Conservation (phyloP, 2,888 invertebrate species). For the Andricus curvator region DNA sequence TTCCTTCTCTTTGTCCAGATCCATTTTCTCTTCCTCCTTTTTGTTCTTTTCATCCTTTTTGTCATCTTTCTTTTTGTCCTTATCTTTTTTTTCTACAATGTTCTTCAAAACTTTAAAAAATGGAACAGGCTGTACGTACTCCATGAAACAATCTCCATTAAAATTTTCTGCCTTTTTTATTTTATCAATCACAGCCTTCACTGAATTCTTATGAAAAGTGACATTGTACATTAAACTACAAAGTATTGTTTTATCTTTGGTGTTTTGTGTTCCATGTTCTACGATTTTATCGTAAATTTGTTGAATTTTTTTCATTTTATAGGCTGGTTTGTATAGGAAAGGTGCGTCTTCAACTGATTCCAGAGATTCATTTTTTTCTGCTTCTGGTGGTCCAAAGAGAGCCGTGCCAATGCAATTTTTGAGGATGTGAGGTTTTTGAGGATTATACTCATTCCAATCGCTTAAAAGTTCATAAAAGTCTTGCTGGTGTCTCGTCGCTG, state of each 20-base stretch:
- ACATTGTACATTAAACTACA: constrained; percentile 57
- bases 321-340: constrained; percentile 41
- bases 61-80: constrained; percentile 22
- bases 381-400: constrained; percentile 25
- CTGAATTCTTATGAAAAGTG: constrained; percentile 48
- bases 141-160: background rate
- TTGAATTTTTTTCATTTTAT: constrained; percentile 44
- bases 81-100: constrained; percentile 33
- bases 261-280: constrained; percentile 49
- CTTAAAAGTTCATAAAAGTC: constrained; percentile 24
- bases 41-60: constrained; percentile 12
- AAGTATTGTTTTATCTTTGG: constrained; percentile 48
- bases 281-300: constrained; percentile 53
- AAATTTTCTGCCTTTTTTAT: constrained; percentile 29
- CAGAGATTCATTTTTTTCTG: background rate
- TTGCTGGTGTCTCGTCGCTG: constrained; percentile 13
- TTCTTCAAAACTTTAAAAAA: constrained; percentile 49
- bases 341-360: background rate
- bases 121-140: constrained; percentile 27
- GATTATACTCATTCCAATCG: constrained; percentile 22
- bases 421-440: background rate
- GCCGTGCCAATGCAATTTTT: constrained; percentile 22
- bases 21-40: background rate
- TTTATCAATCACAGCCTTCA: constrained; percentile 24
- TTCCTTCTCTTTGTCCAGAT: constrained; percentile 14